A percentile compares a stretch with the other conserved stretches of the same genome.
Evolutionary conservation across 2,113 vertebrate species (phyloP).

Genomic region (Neolamprologus modestus): DNA sequence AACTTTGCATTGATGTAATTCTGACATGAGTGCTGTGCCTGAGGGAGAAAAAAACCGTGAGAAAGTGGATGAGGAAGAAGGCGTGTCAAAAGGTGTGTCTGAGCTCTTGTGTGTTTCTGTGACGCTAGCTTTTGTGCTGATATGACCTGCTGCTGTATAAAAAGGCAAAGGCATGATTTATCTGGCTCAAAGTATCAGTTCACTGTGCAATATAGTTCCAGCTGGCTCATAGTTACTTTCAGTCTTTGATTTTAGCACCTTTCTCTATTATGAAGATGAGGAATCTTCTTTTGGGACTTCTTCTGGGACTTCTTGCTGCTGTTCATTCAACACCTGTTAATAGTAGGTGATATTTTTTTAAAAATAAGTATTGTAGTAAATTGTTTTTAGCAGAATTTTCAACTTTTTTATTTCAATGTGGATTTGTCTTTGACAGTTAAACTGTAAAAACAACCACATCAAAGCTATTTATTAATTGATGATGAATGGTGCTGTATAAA

Average conservation of each 20-base stretch:
- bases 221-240: not conserved
- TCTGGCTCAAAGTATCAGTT: not conserved
- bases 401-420: not conserved
- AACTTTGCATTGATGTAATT: not conserved
- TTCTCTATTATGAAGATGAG: not conserved
- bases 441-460: not conserved
- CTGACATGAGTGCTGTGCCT: not conserved
- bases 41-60: not conserved
- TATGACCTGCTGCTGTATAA: conserved; percentile 39
- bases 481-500: not conserved
- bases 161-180: not conserved
- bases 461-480: not conserved
- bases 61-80: not conserved
- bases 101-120: not conserved
- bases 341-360: conserved; percentile 21
- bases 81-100: conserved; percentile 35
- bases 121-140: not conserved
- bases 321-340: conserved; percentile 10
- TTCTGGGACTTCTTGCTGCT: conserved; percentile 36
- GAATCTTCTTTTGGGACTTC: not conserved
- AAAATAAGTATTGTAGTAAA: not conserved
- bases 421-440: not conserved
- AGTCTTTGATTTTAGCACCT: not conserved
- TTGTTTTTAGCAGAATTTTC: not conserved
- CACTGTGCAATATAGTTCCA: not conserved